Evolutionary conservation across 1,140 invertebrate species (phyloP), one percentile per base, ranked within the genome.

Genomic region (Drosophila repletoides): DNA sequence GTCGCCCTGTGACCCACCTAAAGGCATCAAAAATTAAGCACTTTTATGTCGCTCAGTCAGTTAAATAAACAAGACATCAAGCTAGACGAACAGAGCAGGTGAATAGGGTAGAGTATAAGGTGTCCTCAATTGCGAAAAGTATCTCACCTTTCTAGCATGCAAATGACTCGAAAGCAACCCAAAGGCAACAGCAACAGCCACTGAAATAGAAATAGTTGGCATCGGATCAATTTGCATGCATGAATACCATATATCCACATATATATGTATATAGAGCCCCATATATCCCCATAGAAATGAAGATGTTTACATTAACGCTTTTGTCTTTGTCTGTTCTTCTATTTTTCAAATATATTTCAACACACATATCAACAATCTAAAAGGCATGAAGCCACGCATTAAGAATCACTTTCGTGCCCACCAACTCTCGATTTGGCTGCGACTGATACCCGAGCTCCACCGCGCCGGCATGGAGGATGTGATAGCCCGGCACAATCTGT

Each of bases 361-460:
- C 40, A 43, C 40, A 24, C 40, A 67, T 76, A 61, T 72, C 63
- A 31, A 61, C 51, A 38, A 24, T 71, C 64, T 55, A 52, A 1
- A 92, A 97, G 96, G 95, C 55, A 95, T 96, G 93, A 97, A 97
- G 90, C 95, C 96, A 1, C 93, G 95, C 76, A 94, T 97, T 91
- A 97, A 97, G 88, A 97, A 98, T 90, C 98, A 98, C 90, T 98
- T 97, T 91, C 93, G 97, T 15, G 97, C 97, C 7, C 96, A 97
- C 91, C 97, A 98, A 86, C 92, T 98, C 14, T 98, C 97, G 2
- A 96, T 99, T 38, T 99, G 98, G 98, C 91, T 97, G 7, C 94
- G 97, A 29, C 92, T 98, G 5, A 96, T 99, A 36, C 98, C 98
- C 0, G 97, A 98, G 90, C 93, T 99, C 9, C 97, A 99, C 91